Conservation (phyloP, 2,113 vertebrate genomes). For the Artemisiospiza belli region DNA sequence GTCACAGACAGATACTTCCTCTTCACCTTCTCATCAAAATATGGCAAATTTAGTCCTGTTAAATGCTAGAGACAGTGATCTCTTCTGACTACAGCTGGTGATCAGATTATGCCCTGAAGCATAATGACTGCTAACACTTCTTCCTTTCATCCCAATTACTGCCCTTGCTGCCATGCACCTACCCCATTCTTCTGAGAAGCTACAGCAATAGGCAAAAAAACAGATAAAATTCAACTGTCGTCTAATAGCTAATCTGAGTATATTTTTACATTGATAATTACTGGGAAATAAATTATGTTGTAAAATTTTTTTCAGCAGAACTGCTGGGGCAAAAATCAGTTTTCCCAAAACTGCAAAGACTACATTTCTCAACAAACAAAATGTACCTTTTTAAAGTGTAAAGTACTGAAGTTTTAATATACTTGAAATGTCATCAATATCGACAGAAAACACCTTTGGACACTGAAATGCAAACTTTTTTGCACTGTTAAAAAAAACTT, state of each 20-base stretch:
- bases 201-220: neutral
- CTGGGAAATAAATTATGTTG: neutral
- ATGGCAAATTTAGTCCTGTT: conserved; percentile 50
- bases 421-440: neutral
- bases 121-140: conserved; percentile 45
- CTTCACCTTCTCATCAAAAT: conserved; percentile 40
- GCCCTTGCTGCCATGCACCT: neutral
- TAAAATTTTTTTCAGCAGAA: neutral
- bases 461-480: neutral
- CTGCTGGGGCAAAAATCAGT: neutral
- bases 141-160: conserved; percentile 43
- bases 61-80: conserved; percentile 48
- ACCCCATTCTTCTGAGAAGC: neutral
- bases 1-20: conserved; percentile 40
- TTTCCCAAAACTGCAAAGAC: neutral
- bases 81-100: conserved; percentile 65
- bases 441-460: neutral
- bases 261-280: neutral
- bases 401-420: neutral
- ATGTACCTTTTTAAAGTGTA: neutral
- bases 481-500: neutral
- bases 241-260: neutral
- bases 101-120: conserved; percentile 69
- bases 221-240: neutral
- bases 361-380: neutral